Evolutionary conservation across 2,888 invertebrate genomes (phyloP), one percentile per base, ranked within the genome.

Genomic region (Stenodera caucasica): DNA sequence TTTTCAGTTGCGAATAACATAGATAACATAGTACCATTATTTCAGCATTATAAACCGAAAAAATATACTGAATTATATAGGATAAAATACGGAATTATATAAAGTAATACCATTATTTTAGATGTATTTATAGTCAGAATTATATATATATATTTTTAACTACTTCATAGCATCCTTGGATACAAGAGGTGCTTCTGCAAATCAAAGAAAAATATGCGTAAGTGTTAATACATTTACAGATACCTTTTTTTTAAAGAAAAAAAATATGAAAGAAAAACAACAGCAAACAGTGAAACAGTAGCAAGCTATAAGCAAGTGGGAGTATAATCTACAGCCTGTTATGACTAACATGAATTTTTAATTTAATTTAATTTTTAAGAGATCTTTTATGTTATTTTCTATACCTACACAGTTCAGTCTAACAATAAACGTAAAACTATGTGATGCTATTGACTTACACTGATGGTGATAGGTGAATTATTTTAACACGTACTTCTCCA

Each of bases 111-210:
- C 45, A 45, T 45, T 45, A 45, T 23, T 11, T 40, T 37, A 23
- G 45, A 21, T n/a, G 45, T 45, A 45, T 45, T 23, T 45, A 45
- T 45, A 45, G 21, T 45, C 45, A 45, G 21, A 15, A 23, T 45
- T 45, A 45, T 12, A 23, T 45, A 21, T 8, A 45, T 23, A n/a
- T 23, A 23, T 23, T 45, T 23, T 45, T 45, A 23, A 23, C 45
- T 45, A 66, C 72, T 74, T 76, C 73, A 71, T 69, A 70, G 72
- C 68, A 70, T 76, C 77, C 74, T 69, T 71, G 73, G 75, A 71
- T 69, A 77, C 72, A 69, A 77, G 76, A 71, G 75, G 77, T 65
- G 73, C 73, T 76, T 78, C 78, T 78, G 78, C 66, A 78, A 77
- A 72, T 45, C 72, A 73, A 77, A 76, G 68, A 73, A 75, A 75